phyloP scores from a whole-genome alignment of 1,140 invertebrate species.

The Brachionus rubens region DNA sequence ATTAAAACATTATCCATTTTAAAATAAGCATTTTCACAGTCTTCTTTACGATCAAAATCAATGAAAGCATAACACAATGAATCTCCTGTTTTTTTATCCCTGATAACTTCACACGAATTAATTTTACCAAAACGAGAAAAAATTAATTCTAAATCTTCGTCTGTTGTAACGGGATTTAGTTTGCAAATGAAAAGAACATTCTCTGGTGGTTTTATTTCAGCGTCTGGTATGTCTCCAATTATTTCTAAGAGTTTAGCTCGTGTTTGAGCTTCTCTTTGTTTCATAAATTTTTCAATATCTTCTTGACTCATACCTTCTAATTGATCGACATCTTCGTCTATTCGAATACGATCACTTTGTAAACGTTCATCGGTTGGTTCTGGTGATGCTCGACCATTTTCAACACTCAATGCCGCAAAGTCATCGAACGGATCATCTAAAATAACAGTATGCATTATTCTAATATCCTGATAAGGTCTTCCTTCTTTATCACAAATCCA shows the following conservation, averaged over 20 bases:
- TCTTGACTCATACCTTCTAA: slow-evolving; percentile 74
- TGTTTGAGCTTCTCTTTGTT: slow-evolving; percentile 88
- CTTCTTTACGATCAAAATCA: slow-evolving; percentile 83
- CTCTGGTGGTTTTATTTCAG: slow-evolving; percentile 93
- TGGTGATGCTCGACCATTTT: slow-evolving; percentile 69
- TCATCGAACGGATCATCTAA: slow-evolving; percentile 94
- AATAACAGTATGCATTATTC: slow-evolving; percentile 94
- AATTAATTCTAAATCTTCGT: slow-evolving; percentile 95
- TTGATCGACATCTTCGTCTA: slow-evolving; percentile 92
- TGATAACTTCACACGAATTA: slow-evolving; percentile 87
- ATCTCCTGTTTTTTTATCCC: slow-evolving; percentile 84
- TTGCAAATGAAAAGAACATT: slow-evolving; percentile 99
- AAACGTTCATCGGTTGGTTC: slow-evolving; percentile 76
- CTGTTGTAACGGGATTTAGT: slow-evolving; percentile 96
- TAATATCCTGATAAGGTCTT: slow-evolving; percentile 88
- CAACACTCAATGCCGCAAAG: slow-evolving; percentile 67
- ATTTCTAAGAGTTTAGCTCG: slow-evolving; percentile 96
- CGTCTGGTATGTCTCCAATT: slow-evolving; percentile 62
- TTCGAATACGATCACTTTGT: slow-evolving; percentile 68
- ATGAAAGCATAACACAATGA: slow-evolving; percentile 99
- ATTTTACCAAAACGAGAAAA: slow-evolving; percentile 95
- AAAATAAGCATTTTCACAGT: slow-evolving; percentile 96
- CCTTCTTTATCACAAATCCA: slow-evolving; percentile 85
- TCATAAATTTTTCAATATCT: slow-evolving; percentile 81
- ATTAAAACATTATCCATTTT: slow-evolving; percentile 99